Percentiles rank a stretch among this genome's conserved stretches.
phyloP scores from a whole-genome alignment of 2,113 vertebrate species.

The Mesocricetus auratus region DNA sequence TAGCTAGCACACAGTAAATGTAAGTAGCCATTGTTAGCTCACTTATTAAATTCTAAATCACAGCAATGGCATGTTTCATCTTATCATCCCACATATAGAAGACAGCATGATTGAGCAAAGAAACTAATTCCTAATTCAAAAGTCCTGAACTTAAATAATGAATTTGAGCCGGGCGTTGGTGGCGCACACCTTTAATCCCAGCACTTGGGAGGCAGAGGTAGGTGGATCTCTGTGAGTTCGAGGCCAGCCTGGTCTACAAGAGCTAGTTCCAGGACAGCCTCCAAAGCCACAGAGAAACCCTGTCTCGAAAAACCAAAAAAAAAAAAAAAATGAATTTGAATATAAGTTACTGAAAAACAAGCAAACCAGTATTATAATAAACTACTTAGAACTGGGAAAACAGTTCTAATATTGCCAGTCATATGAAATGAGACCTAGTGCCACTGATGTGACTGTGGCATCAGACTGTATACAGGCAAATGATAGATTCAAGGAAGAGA shows the following conservation, averaged over 20 bases:
- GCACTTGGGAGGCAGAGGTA: too few species aligned
- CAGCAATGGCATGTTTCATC: conserved; percentile 5
- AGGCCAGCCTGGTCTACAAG: too few species aligned
- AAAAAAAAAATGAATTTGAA: too few species aligned
- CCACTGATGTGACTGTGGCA: conserved; percentile 4
- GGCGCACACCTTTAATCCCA: too few species aligned
- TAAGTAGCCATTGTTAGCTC: conserved; percentile 32
- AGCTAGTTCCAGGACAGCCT: too few species aligned
- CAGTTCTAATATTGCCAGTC: conserved; percentile 18
- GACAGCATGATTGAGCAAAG: conserved; percentile 13
- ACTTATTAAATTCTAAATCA: conserved; percentile 42
- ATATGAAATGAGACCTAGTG: not conserved
- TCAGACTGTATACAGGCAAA: conserved; percentile 25
- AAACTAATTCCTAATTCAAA: conserved; percentile 60
- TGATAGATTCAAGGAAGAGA: not conserved
- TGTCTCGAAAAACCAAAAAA: too few species aligned
- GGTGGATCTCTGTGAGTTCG: too few species aligned
- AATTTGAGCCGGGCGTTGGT: too few species aligned
- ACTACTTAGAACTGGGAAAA: conserved; percentile 57
- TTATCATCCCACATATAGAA: not conserved
- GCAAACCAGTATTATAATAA: not conserved
- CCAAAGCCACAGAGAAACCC: too few species aligned
- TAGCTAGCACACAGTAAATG: not conserved
- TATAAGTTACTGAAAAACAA: conserved; percentile 21
- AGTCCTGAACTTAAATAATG: conserved; percentile 18